A percentile compares a stretch with the other conserved stretches of the same genome.
Evolutionary conservation across 1,140 invertebrate species (phyloP).

Genomic region (Bombus turneri): DNA sequence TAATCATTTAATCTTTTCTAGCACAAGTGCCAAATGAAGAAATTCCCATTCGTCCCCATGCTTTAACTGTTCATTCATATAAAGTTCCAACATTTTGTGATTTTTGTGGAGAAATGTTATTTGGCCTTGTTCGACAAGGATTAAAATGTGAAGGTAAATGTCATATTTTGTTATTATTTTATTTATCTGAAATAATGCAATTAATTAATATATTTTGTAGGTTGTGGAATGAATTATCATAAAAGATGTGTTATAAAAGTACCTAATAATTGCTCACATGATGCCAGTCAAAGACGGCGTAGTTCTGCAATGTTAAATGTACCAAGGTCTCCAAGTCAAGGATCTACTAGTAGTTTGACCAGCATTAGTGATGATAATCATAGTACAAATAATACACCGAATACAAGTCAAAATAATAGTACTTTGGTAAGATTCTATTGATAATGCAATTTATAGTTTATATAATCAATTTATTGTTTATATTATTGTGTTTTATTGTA

Average conservation of each 20-base stretch:
- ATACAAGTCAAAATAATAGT: slow-evolving; percentile 79
- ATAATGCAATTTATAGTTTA: not conserved
- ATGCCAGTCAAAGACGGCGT: slow-evolving; percentile 82
- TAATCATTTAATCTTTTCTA: slow-evolving; percentile 71
- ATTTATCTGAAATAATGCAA: slow-evolving; percentile 2
- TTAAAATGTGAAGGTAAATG: slow-evolving; percentile 97
- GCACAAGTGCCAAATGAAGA: slow-evolving; percentile 89
- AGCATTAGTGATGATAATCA: slow-evolving; percentile 81
- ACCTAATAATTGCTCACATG: slow-evolving; percentile 95
- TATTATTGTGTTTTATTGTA: not conserved
- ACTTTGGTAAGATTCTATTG: slow-evolving; percentile 73
- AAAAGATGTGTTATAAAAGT: slow-evolving; percentile 99
- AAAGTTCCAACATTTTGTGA: slow-evolving; percentile 99
- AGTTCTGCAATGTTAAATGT: slow-evolving; percentile 85
- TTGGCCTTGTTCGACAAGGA: slow-evolving; percentile 98
- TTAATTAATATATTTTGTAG: slow-evolving; percentile 82
- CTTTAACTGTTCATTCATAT: slow-evolving; percentile 97
- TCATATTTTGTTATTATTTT: not conserved
- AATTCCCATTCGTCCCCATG: slow-evolving; percentile 92
- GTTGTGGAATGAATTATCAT: slow-evolving; percentile 98
- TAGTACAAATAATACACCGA: slow-evolving; percentile 77
- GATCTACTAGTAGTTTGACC: slow-evolving; percentile 82
- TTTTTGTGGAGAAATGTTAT: slow-evolving; percentile 99
- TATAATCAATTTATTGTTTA: not conserved
- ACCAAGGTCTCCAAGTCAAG: slow-evolving; percentile 87